Evolutionary conservation across 2,113 vertebrate species (phyloP).

Genomic region (western clawed frog (Xenopus tropicalis)): DNA sequence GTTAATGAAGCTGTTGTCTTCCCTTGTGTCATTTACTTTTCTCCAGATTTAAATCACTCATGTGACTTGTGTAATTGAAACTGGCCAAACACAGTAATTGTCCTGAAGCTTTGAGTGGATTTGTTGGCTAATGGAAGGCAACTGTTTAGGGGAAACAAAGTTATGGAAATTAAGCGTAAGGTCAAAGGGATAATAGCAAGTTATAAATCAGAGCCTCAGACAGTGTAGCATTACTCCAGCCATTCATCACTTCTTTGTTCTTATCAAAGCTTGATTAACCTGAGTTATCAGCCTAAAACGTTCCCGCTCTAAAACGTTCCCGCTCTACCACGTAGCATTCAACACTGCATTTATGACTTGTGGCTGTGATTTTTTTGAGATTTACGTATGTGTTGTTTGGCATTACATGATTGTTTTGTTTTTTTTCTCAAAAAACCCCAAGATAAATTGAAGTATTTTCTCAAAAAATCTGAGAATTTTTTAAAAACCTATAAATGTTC

Average conservation of each 20-base stretch:
- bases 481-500: no score
- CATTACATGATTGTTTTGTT: no score
- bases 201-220: constrained; percentile 22
- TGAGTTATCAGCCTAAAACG: background rate
- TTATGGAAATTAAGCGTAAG: background rate
- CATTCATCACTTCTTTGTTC: no score
- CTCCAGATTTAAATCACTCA: constrained; percentile 20
- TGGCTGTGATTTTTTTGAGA: no score
- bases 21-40: constrained; percentile 32
- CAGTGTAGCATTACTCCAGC: background rate
- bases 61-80: constrained; percentile 28
- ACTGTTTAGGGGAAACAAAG: constrained; percentile 12
- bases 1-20: constrained; percentile 32
- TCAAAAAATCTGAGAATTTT: no score
- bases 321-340: no score
- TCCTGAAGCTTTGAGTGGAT: constrained; percentile 24
- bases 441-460: no score
- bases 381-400: no score
- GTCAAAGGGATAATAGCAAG: constrained; percentile 10
- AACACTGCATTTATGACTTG: no score
- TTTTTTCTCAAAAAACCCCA: no score
- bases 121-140: constrained; percentile 31
- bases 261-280: background rate
- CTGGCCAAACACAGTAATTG: constrained; percentile 29
- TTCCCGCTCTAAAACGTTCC: no score